A percentile compares a stretch with the other conserved stretches of the same genome.
Conservation (phyloP, 2,113 vertebrate genomes). For the Tringa solitaria region DNA sequence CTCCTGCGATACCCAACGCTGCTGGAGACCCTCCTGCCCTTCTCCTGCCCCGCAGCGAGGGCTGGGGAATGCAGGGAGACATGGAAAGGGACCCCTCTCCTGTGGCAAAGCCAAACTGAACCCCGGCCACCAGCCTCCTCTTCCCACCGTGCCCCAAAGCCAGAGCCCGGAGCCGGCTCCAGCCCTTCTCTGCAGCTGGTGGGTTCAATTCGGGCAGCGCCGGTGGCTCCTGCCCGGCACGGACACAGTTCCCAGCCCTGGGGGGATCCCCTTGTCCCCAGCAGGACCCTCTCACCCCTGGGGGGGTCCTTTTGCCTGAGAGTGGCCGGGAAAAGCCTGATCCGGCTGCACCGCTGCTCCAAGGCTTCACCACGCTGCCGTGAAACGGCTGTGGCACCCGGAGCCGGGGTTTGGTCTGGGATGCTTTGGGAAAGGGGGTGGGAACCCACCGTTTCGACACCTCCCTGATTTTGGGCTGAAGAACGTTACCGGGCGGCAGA, state of each 20-base stretch:
- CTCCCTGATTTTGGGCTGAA: neutral
- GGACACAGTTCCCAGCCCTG: neutral
- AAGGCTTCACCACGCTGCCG: neutral
- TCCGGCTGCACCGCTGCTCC: accelerated
- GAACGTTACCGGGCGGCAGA: accelerated
- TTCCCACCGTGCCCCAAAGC: neutral
- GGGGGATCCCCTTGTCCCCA: neutral
- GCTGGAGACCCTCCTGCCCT: neutral
- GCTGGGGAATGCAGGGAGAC: accelerated
- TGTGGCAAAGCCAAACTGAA: neutral
- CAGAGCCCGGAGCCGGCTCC: accelerated
- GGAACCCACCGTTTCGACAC: neutral
- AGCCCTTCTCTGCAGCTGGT: accelerated
- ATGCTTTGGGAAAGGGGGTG: neutral
- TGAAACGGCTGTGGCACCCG: accelerated
- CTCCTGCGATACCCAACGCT: accelerated
- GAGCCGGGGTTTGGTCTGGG: neutral
- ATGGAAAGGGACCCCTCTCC: neutral
- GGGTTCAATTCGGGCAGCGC: neutral
- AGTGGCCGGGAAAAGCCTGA: neutral
- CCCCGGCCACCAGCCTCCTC: neutral
- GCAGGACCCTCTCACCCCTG: neutral
- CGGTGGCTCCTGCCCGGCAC: accelerated
- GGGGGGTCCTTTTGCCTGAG: neutral
- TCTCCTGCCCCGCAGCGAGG: neutral